Evolutionary conservation across 1,140 invertebrate genomes (phyloP), one percentile per base, ranked within the genome.

Genomic region (Drosophila guanche): DNA sequence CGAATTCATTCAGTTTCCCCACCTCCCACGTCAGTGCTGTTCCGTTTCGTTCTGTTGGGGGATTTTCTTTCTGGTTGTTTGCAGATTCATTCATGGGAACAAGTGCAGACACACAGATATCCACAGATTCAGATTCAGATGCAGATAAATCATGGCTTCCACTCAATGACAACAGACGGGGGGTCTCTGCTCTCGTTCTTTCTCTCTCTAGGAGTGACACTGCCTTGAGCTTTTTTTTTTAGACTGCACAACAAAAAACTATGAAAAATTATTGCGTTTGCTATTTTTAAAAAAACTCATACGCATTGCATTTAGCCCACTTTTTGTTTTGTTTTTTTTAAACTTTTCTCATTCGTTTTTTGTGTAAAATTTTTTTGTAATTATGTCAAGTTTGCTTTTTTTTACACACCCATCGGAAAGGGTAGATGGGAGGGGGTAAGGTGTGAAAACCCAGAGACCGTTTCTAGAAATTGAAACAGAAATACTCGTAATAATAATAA

Each of bases 321-420:
- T 80, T 74, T 59, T 68, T 58, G 27, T 33, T 10, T n/a, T 14
- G 42, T 22, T 48, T 67, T 51, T 51, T 29, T 10, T 37, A 14
- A 5, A 33, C 8, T 43, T 55, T 23, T 55, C 20, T 51, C 33
- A 20, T 61, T 71, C 68, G 27, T 72, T 53, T 72, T 72, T 60
- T 73, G 61, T 67, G 40, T 56, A 70, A 63, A 59, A 62, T 69
- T 63, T 83, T 80, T 86, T 85, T 76, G 58, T 76, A 86, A 85
- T 81, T 86, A 61, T 85, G 80, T 85, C 80, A 85, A 85, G 80
- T 86, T 85, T 85, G 81, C 76, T 85, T 69, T 80, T 85, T 80
- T 74, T 23, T 12, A 63, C 46, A 55, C 53, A 55, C 41, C 37
- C 3, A 23, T 58, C 27, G 27, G 27, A 58, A 46, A 33, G 54